Conservation (phyloP, 2,797 vertebrate species). For the Karalla daura region DNA sequence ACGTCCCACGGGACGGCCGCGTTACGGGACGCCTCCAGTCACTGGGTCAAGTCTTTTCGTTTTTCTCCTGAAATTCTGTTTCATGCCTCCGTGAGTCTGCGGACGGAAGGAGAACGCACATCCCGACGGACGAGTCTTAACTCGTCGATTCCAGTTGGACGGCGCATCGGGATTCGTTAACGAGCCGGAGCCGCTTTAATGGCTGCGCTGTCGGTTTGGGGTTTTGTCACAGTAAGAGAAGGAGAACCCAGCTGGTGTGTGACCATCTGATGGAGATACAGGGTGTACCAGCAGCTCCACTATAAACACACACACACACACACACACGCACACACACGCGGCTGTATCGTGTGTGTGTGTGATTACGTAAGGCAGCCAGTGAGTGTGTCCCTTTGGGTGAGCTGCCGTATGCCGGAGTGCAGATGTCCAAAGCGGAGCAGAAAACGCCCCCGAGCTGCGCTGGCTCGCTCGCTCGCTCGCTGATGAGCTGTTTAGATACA, state of each 20-base stretch:
- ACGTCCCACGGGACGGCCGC: not conserved
- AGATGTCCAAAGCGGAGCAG: conserved; percentile 79
- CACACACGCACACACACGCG: conserved; percentile 9
- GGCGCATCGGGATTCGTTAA: conserved; percentile 41
- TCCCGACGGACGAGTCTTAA: conserved; percentile 6
- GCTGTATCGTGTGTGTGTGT: conserved; percentile 50
- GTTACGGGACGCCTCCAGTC: not conserved
- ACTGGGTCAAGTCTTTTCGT: not conserved
- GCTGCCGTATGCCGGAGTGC: conserved; percentile 69
- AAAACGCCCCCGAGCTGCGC: conserved; percentile 53
- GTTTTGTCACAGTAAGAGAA: conserved; percentile 56
- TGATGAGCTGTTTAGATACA: conserved; percentile 66
- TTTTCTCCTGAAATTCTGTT: not conserved
- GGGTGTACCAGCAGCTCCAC: conserved; percentile 62
- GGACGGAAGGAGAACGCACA: not conserved
- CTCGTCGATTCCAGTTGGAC: conserved; percentile 5
- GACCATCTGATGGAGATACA: conserved; percentile 62
- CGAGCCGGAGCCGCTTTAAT: conserved; percentile 18
- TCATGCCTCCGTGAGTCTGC: not conserved
- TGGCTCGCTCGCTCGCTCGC: conserved; percentile 48
- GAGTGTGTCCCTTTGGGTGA: conserved; percentile 60
- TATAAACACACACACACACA: conserved; percentile 41
- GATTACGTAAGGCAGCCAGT: conserved; percentile 68
- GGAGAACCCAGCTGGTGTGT: conserved; percentile 60
- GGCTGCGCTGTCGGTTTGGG: conserved; percentile 43